Percentiles rank a stretch among this genome's conserved stretches.
phyloP scores from a whole-genome alignment of 2,113 vertebrate genomes.

The Varanus komodoensis region DNA sequence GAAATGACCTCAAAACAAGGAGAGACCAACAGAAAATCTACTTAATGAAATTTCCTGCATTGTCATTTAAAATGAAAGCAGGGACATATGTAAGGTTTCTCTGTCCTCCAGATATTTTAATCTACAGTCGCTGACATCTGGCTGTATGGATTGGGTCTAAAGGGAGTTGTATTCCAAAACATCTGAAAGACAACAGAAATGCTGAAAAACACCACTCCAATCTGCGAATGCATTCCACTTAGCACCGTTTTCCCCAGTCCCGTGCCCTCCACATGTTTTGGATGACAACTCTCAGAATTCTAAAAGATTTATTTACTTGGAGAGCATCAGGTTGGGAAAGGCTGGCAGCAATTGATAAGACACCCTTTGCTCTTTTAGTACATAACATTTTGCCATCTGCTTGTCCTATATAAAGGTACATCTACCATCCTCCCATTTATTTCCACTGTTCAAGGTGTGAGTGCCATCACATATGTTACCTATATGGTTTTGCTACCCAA shows the following conservation, averaged over 20 bases:
- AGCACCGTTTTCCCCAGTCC: too few species aligned
- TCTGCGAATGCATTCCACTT: background rate
- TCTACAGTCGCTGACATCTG: too few species aligned
- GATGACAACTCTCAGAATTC: too few species aligned
- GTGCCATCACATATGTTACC: too few species aligned
- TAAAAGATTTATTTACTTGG: too few species aligned
- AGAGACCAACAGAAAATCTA: constrained; percentile 6
- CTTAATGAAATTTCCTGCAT: background rate
- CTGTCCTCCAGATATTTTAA: too few species aligned
- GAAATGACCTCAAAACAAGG: constrained; percentile 47
- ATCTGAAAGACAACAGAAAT: background rate
- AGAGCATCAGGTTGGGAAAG: background rate
- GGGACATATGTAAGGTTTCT: constrained; percentile 7
- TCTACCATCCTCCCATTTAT: background rate
- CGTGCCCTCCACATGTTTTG: too few species aligned
- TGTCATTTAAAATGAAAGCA: constrained; percentile 23
- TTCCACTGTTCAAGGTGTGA: too few species aligned
- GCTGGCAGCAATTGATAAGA: background rate
- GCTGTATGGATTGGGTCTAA: too few species aligned
- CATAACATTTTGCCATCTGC: background rate
- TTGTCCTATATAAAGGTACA: background rate
- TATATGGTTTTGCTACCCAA: background rate
- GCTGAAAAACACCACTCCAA: background rate
- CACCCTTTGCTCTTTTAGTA: background rate
- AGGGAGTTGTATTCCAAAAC: background rate